Evolutionary conservation across 2,113 vertebrate species (phyloP), one percentile per base, ranked within the genome.

Genomic region (Scytalopus superciliaris): DNA sequence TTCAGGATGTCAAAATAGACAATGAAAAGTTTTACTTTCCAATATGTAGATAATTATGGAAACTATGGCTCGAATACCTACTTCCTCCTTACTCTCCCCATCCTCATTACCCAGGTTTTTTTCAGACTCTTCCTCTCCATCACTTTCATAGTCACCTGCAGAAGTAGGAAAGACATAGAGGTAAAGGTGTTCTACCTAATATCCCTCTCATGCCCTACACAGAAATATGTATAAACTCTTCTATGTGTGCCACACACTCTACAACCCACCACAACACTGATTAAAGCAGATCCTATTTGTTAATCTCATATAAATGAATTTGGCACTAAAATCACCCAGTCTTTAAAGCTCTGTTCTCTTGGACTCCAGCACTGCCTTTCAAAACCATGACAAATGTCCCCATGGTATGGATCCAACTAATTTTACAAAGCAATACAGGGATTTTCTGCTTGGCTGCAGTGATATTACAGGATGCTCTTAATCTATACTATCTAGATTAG

Each of bases 121-220:
- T 75, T 98, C 98, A 28, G 47, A 60, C 15, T 98, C 98, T 39
- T 98, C 98, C 7, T 98, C 98, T 35, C 74, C 94, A 28, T 98
- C 98, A 42, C 98, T 98, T 76, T 98, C 98, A 66, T 82, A 97
- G 94, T 97, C 97, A 86, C 94, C 98, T 98, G 95, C 66, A 93
- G 63, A 62, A 84, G 28, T 13, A 63, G 73, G 77, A 87, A 81
- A 55, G 30, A 91, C 6, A 10, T 17, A 12, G 59, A 75, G 9
- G n/a, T 8, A 75, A 81, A 80, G 9, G 28, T 3, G 1, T 68
- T 70, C n/a, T 81, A 53, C 14, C 5, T 3, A 37, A 75, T 7
- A 81, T 33, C 18, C 50, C 45, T 50, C 40, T 47, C 53, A 47
- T 8, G 8, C 12, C 27, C 35, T 14, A 3, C 35, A 67, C 35